Evolutionary conservation across 2,888 invertebrate genomes (phyloP), one percentile per base, ranked within the genome.

Genomic region (Rhimphoctona megacephalus): DNA sequence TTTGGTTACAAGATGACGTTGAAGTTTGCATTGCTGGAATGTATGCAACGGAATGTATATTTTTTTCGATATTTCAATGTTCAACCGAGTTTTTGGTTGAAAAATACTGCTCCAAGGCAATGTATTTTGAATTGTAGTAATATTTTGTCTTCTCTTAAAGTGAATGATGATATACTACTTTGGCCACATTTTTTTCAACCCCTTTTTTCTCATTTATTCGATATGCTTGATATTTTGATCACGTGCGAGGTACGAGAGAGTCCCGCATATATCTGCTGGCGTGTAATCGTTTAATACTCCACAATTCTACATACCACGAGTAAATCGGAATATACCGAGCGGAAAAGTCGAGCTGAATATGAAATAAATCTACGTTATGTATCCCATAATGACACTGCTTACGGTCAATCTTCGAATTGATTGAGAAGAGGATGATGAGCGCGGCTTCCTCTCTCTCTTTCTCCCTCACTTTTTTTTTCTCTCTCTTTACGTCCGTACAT

Each of bases 341-440:
- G 69, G 69, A 79, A 82, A 79, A 73, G 67, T 78, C 67, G 49
- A 46, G 22, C 66, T 61, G 77, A 66, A 57, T 52, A 77, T 46
- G 36, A 49, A 76, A 78, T 74, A 57, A 83, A 70, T 78, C 77
- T 33, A 76, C 54, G 83, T 72, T 70, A 74, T 81, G 80, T 69
- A 83, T 78, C 73, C 74, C 66, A 54, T 83, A 84, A 86, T 86
- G 76, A 80, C 80, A 82, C 82, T 86, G 80, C 74, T 81, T 85
- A 72, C 61, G 73, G 64, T 54, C 84, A 79, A 81, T 83, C 69
- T 78, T 80, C 0, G 82, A 87, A 81, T 81, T 81, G 81, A 85
- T 87, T 87, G 83, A 77, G 76, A 83, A 69, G 78, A 67, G 57
- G 43, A 78, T 81, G 78, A 78, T 67, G 49, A 66, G 81, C 52